A percentile compares a stretch with the other conserved stretches of the same genome.
Conservation (phyloP, 2,113 vertebrate species). For the Syngnathus floridae region DNA sequence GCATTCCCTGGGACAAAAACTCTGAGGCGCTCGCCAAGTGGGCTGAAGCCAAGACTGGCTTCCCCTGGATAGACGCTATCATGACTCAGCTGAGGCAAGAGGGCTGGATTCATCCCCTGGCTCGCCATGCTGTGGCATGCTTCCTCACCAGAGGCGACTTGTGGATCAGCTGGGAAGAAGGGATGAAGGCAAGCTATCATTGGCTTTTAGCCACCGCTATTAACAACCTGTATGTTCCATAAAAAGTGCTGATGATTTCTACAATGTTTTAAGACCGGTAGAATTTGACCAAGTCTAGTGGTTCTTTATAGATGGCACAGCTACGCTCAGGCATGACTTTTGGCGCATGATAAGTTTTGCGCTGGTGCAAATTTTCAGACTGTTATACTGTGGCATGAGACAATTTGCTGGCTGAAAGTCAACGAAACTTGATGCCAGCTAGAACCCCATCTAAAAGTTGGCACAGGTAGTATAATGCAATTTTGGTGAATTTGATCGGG, state of each 20-base stretch:
- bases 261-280: too few relatives aligned
- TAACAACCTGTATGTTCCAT: neutral
- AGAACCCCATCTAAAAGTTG: too few relatives aligned
- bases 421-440: too few relatives aligned
- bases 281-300: too few relatives aligned
- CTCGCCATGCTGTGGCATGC: slow-evolving; percentile 71
- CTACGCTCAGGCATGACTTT: too few relatives aligned
- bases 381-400: too few relatives aligned
- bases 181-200: slow-evolving; percentile 68
- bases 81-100: slow-evolving; percentile 75
- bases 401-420: too few relatives aligned
- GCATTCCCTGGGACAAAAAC: slow-evolving; percentile 74
- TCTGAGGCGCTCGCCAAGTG: slow-evolving; percentile 70
- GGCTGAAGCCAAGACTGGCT: slow-evolving; percentile 72
- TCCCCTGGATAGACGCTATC: slow-evolving; percentile 76
- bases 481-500: too few relatives aligned
- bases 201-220: neutral
- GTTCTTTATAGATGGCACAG: too few relatives aligned
- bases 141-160: slow-evolving; percentile 73
- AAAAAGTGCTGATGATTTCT: neutral
- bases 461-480: too few relatives aligned
- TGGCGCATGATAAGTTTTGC: too few relatives aligned
- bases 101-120: slow-evolving; percentile 74
- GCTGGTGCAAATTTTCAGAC: too few relatives aligned
- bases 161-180: slow-evolving; percentile 77